phyloP scores from a whole-genome alignment of 1,140 invertebrate species.

The Manduca sexta region DNA sequence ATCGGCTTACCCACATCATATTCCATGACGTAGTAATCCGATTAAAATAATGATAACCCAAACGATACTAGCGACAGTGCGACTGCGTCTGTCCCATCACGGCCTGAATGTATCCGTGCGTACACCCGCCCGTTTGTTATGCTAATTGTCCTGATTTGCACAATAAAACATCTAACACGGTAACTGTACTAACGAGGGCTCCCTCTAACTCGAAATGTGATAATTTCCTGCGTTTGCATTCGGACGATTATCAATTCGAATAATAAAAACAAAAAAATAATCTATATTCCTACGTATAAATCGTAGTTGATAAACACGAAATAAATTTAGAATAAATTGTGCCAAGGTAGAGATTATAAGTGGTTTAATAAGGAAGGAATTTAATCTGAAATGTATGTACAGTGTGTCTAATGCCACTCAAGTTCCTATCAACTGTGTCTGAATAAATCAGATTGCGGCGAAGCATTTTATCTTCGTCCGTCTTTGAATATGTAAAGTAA shows the following conservation, averaged over 20 bases:
- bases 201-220: conserved; percentile 16
- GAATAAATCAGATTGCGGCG: neutral
- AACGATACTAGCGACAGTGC: too few relatives aligned
- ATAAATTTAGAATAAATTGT: too few relatives aligned
- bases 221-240: conserved; percentile 12
- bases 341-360: neutral
- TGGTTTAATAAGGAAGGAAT: neutral
- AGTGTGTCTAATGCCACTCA: neutral
- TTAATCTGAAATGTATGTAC: neutral
- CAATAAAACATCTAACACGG: conserved; percentile 41
- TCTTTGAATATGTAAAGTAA: neutral
- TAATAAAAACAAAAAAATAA: too few relatives aligned
- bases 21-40: too few relatives aligned
- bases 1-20: too few relatives aligned
- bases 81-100: too few relatives aligned
- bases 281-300: too few relatives aligned
- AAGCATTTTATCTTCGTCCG: neutral
- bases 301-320: too few relatives aligned
- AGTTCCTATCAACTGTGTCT: too few relatives aligned
- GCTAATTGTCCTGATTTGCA: conserved; percentile 58
- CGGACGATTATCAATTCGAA: neutral
- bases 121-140: conserved; percentile 51
- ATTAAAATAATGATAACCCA: too few relatives aligned
- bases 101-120: conserved; percentile 18
- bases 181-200: conserved; percentile 27